Conservation (phyloP, 2,113 vertebrate genomes). For the Phylloscopus trochilus region DNA sequence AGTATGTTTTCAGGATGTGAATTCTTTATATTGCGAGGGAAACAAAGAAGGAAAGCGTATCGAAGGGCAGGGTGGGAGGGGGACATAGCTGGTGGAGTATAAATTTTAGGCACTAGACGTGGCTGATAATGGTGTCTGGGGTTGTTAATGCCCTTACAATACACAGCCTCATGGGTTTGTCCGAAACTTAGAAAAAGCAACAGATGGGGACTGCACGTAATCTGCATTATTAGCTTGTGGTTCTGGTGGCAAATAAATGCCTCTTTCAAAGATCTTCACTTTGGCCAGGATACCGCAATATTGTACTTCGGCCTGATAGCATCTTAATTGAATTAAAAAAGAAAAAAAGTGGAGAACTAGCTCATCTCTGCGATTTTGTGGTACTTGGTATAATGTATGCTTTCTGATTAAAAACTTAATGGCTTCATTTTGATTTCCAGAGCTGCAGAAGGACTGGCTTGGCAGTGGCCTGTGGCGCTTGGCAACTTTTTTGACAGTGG, state of each 20-base stretch:
- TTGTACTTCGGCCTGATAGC: conserved; percentile 30
- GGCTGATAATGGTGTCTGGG: background rate
- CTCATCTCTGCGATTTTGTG: conserved; percentile 10
- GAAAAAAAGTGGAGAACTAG: conserved; percentile 1
- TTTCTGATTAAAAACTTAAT: conserved; percentile 18
- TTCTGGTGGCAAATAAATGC: conserved; percentile 47
- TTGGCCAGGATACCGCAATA: conserved; percentile 20
- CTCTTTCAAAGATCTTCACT: conserved; percentile 23
- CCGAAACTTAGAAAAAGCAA: background rate
- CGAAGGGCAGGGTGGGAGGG: background rate
- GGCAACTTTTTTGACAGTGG: conserved; percentile 13
- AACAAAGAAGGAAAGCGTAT: background rate
- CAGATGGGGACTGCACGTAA: background rate
- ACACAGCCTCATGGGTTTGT: background rate
- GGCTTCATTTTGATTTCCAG: conserved; percentile 8
- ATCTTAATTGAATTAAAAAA: conserved; percentile 29
- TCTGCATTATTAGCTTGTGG: conserved; percentile 49
- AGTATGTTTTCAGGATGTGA: background rate
- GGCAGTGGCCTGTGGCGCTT: background rate
- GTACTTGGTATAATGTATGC: background rate
- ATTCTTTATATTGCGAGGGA: background rate
- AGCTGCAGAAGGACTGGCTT: background rate
- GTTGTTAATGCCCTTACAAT: background rate
- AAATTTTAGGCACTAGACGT: background rate
- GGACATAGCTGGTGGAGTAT: background rate